Evolutionary conservation across 2,888 invertebrate genomes (phyloP).

Genomic region (Scaptomyza caliginosa): DNA sequence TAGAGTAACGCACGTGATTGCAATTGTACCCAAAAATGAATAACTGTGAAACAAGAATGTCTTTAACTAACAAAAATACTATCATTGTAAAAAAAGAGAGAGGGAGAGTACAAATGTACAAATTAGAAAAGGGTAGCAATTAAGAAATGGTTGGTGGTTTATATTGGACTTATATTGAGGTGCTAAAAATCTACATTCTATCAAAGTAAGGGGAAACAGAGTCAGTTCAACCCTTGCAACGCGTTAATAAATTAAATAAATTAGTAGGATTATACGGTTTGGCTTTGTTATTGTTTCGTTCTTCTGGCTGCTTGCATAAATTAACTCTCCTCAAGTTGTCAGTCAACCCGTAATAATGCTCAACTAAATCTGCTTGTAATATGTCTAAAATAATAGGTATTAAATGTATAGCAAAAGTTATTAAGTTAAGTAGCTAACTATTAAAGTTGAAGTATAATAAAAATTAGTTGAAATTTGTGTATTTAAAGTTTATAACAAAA

Average conservation of each 20-base stretch:
- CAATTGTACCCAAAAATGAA: neutral
- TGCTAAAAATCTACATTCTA: slow-evolving; percentile 17
- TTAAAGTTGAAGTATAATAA: no score
- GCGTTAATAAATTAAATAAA: slow-evolving; percentile 72
- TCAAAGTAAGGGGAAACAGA: slow-evolving; percentile 30
- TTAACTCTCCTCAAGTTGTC: slow-evolving; percentile 54
- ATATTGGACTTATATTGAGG: no score
- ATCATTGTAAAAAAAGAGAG: no score
- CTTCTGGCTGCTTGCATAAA: slow-evolving; percentile 52
- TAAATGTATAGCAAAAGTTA: neutral
- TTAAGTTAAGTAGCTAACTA: no score
- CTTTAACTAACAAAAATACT: neutral
- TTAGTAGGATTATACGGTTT: slow-evolving; percentile 69
- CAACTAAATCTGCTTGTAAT: slow-evolving; percentile 68
- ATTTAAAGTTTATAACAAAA: neutral
- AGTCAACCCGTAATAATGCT: slow-evolving; percentile 16
- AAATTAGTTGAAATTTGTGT: no score
- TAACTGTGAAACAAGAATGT: no score
- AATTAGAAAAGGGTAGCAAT: no score
- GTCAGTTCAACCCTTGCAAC: slow-evolving; percentile 55
- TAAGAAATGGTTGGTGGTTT: no score
- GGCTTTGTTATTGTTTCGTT: slow-evolving; percentile 47
- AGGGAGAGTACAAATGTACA: no score
- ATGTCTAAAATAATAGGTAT: slow-evolving; percentile 66
- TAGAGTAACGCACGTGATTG: slow-evolving; percentile 33